These are phyloP conservation scores for Lathronympha strigana DNA, from an alignment of 2,888 invertebrate genomes.

Conservation along the genomic window DNA sequence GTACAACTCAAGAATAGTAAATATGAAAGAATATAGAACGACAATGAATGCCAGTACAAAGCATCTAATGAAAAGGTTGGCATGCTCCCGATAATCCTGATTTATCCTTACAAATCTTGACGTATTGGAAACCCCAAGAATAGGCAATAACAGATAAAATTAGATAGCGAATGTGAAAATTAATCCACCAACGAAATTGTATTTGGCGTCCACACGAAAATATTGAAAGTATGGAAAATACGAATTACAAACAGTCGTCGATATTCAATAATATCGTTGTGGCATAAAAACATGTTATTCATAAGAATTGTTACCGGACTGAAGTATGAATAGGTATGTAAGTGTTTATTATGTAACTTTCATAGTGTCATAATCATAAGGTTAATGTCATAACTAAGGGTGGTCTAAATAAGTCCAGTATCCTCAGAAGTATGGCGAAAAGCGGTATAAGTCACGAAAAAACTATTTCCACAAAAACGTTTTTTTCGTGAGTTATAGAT, in stretches of 20 bases:
- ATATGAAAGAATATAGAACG: no score
- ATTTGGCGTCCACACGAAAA: slow-evolving; percentile 4
- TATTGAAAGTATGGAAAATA: slow-evolving; percentile 4
- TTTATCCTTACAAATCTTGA: neutral
- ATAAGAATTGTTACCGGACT: no score
- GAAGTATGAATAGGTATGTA: no score
- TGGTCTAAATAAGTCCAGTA: neutral
- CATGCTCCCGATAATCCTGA: neutral
- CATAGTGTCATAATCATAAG: no score
- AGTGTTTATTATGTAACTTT: neutral
- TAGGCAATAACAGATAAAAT: slow-evolving; percentile 22
- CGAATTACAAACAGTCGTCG: neutral
- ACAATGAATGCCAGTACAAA: no score
- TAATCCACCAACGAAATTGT: slow-evolving; percentile 23
- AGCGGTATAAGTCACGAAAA: slow-evolving; percentile 1
- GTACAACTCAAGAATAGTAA: neutral
- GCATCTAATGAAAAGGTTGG: neutral
- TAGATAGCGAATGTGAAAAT: slow-evolving; percentile 12
- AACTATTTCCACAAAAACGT: slow-evolving; percentile 3
- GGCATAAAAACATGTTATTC: neutral
- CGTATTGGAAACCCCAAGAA: neutral
- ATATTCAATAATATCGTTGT: neutral
- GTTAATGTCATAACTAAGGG: no score
- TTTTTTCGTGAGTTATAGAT: no score
- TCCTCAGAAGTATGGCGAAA: neutral